These are phyloP conservation scores for Spodoptera littoralis DNA, from an alignment of 2,888 invertebrate species.

Conservation along the genomic window DNA sequence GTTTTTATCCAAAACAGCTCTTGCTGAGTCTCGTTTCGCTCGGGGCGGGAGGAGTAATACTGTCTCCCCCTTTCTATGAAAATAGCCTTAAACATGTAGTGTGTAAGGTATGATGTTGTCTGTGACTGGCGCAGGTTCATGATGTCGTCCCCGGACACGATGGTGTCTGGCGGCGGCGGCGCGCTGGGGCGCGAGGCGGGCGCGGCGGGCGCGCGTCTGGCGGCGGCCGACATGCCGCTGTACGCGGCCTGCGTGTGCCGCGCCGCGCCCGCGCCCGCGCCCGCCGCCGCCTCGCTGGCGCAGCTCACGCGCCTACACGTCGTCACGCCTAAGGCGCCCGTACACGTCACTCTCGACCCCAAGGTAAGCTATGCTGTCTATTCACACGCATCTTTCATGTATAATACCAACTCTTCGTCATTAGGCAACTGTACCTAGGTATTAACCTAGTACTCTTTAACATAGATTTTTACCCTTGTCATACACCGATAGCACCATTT, in stretches of 20 bases:
- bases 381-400: no score
- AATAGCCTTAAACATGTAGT: no score
- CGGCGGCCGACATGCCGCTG: constrained; percentile 93
- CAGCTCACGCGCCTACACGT: constrained; percentile 76
- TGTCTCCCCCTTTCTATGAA: no score
- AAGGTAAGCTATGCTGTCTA: constrained; percentile 48
- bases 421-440: no score
- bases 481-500: no score
- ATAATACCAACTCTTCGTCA: no score
- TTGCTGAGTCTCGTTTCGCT: no score
- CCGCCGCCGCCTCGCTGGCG: constrained; percentile 29
- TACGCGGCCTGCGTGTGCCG: constrained; percentile 67
- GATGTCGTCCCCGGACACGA: constrained; percentile 95
- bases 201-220: constrained; percentile 95
- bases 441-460: no score
- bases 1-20: no score
- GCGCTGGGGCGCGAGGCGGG: constrained; percentile 92
- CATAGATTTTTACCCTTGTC: no score
- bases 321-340: constrained; percentile 95
- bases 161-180: constrained; percentile 93
- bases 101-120: no score
- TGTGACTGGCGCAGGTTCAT: constrained; percentile 84
- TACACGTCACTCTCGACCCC: constrained; percentile 94
- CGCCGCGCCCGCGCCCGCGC: constrained; percentile 63
- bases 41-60: no score